A percentile compares a stretch with the other conserved stretches of the same genome.
phyloP scores from a whole-genome alignment of 2,888 invertebrate genomes.

The Melanophora roralis region DNA sequence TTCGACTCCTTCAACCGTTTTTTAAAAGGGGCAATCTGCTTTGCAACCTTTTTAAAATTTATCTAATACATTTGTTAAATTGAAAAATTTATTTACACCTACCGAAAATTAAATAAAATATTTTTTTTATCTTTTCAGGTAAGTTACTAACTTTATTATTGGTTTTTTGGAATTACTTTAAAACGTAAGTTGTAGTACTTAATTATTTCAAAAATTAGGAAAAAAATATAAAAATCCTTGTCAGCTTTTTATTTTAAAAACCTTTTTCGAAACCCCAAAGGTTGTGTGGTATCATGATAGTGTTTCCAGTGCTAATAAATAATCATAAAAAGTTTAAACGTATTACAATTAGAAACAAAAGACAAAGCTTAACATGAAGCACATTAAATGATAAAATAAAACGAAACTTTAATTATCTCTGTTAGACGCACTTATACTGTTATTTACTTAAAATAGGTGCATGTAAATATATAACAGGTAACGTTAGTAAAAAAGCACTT shows the following conservation, averaged over 20 bases:
- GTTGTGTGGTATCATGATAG: no score
- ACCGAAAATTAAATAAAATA: no score
- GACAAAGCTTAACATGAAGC: conserved; percentile 70
- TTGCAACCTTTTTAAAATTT: no score
- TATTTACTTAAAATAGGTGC: background rate
- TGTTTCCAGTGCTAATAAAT: no score
- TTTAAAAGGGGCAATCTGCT: no score
- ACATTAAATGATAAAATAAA: conserved; percentile 66
- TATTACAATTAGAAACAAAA: conserved; percentile 69
- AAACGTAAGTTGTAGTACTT: background rate
- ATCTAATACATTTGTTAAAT: no score
- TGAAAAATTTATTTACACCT: no score
- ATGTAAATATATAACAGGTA: conserved; percentile 24
- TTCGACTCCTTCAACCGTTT: no score
- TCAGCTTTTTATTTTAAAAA: no score
- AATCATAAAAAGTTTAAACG: conserved; percentile 70
- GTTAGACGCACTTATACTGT: no score
- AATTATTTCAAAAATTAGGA: background rate
- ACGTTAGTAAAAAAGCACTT: conserved; percentile 41
- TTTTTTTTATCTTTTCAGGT: background rate
- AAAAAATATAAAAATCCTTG: background rate
- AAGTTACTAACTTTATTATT: background rate
- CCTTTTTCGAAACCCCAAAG: no score
- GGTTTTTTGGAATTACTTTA: background rate
- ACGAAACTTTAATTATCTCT: no score